Base-by-base conservation (phyloP, 1,140 invertebrate species). In the Drosophila novamexicana region DNA sequence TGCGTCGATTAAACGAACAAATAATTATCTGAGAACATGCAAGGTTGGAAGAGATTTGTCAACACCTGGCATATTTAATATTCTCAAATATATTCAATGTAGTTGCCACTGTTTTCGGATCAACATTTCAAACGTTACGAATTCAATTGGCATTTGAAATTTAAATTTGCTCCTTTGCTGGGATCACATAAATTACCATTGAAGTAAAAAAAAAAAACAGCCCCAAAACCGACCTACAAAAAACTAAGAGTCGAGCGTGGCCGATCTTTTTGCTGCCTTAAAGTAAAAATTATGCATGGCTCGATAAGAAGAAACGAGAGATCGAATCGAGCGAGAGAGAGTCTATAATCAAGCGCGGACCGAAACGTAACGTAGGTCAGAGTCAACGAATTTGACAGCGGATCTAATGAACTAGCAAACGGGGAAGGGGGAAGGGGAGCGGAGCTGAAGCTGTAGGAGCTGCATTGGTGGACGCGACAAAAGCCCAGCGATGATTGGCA, bases 331-430 rank as follows among this genome's bases (percentile, higher is more conserved):
- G 22, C 58, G 29, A 32, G 56, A 29, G 44, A 69, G 66, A 74
- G 57, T 74, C 36, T 75, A 73, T 85, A 85, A 85, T 85, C 75
- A 85, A 77, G 79, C 82, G 67, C 42, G 66, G 57, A 86, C 71
- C 75, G 72, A 72, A 78, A 79, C 75, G 75, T 85, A 78, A 72
- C 82, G 71, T 85, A 88, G 82, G 82, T 85, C 82, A 85, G 79
- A 85, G 83, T 64, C 80, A 71, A 70, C 64, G 66, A 49, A 75
- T 52, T 77, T 81, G 77, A 78, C 70, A 75, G 72, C 71, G 62
- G 29, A 1, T 29, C 53, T 65, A 75, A 62, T 69, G 66, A 69
- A 71, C 5, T 52, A 37, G 39, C n/a, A 12, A 40, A 10, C 34
- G 45, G 29, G 8, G 29, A 8, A 37, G 22, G 9, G 56, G 32